These are phyloP conservation scores for Callosobruchus maculatus DNA, from an alignment of 2,888 invertebrate species.

Conservation along the genomic window DNA sequence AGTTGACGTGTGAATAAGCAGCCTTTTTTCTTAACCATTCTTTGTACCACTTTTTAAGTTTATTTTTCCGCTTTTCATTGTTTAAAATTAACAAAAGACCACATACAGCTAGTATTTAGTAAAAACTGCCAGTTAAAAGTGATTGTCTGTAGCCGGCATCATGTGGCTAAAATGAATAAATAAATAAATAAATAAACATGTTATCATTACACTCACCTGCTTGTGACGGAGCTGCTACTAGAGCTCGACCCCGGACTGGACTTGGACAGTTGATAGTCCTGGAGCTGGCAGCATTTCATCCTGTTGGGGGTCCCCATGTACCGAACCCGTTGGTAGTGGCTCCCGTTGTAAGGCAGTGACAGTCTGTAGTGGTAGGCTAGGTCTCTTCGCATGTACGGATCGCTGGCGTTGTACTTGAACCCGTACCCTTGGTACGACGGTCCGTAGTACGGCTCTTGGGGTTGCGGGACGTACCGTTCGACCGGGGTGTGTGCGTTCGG, in stretches of 20 bases:
- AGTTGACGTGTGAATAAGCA: no score
- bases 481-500: slow-evolving; percentile 69
- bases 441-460: slow-evolving; percentile 56
- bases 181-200: no score
- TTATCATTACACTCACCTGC: slow-evolving; percentile 26
- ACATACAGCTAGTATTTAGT: no score
- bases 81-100: no score
- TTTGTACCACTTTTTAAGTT: no score
- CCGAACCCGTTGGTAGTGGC: slow-evolving; percentile 45
- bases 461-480: slow-evolving; percentile 67
- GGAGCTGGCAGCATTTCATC: slow-evolving; percentile 46
- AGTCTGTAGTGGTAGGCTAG: slow-evolving; percentile 58
- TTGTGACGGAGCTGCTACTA: slow-evolving; percentile 51
- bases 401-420: slow-evolving; percentile 43
- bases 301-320: slow-evolving; percentile 43
- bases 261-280: slow-evolving; percentile 44
- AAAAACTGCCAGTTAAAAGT: no score
- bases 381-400: slow-evolving; percentile 59
- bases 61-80: no score
- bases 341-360: slow-evolving; percentile 47
- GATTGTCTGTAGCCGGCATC: no score
- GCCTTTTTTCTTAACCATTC: no score
- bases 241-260: slow-evolving; percentile 52
- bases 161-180: no score
- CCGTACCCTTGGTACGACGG: slow-evolving; percentile 35